phyloP scores from a whole-genome alignment of 1,140 invertebrate species.

The Drosophila elegans region DNA sequence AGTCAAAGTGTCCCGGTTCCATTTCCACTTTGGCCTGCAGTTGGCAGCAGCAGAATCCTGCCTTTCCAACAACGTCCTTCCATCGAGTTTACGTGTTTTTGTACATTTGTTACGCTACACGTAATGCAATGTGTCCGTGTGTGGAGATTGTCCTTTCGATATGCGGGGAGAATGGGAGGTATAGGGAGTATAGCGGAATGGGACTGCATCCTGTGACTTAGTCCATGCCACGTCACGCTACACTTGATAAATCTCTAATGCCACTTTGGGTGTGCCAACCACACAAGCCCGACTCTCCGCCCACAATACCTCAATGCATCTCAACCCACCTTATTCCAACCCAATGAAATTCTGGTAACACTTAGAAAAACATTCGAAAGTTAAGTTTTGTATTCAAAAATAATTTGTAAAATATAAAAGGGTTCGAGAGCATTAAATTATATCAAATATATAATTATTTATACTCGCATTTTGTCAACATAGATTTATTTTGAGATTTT shows the following conservation, averaged over 20 bases:
- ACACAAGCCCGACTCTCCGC: constrained; percentile 30
- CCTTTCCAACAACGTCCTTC: constrained; percentile 21
- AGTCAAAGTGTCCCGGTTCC: constrained; percentile 67
- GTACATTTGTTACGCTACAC: constrained; percentile 83
- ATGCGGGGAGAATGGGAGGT: not conserved
- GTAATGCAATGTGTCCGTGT: constrained; percentile 71
- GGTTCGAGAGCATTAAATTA: too few relatives aligned
- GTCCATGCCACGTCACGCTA: constrained; percentile 80
- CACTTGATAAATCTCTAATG: constrained; percentile 83
- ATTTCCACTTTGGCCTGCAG: constrained; percentile 47
- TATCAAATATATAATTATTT: too few relatives aligned
- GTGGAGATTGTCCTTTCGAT: constrained; percentile 20
- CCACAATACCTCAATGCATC: constrained; percentile 6
- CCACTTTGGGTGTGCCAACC: constrained; percentile 79
- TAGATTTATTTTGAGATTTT: too few relatives aligned
- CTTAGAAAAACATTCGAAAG: not conserved
- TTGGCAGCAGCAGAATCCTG: constrained; percentile 49
- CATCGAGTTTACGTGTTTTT: constrained; percentile 75
- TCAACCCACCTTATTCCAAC: constrained; percentile 8
- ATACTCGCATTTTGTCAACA: too few relatives aligned
- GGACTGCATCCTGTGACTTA: constrained; percentile 46
- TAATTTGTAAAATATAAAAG: too few relatives aligned
- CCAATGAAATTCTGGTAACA: constrained; percentile 1
- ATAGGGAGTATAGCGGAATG: constrained; percentile 1
- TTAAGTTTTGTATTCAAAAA: too few relatives aligned